Percentiles rank a stretch among this genome's conserved stretches.
Conservation (phyloP, 37 sponge, comb jelly and placozoan species). For the Tethya wilhelma region DNA sequence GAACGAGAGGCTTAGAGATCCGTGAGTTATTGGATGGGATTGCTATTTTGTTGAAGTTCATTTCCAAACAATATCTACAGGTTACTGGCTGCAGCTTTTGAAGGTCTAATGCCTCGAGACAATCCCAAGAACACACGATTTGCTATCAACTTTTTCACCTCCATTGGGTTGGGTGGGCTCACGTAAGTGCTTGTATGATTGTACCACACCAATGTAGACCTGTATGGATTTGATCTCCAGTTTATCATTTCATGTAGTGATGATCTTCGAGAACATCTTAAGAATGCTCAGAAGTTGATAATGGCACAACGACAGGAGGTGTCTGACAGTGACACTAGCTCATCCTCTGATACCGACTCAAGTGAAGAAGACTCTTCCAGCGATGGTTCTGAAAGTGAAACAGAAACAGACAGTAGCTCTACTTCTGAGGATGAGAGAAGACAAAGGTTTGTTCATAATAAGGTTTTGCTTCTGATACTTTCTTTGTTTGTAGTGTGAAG, state of each 20-base stretch:
- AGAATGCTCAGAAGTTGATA: constrained; percentile 88
- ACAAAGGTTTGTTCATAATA: neutral
- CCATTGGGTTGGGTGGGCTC: constrained; percentile 97
- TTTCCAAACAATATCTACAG: constrained; percentile 37
- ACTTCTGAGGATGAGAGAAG: constrained; percentile 3
- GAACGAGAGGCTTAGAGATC: constrained; percentile 88
- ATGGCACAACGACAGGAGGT: constrained; percentile 75
- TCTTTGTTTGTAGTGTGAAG: no score
- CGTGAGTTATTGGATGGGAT: constrained; percentile 47
- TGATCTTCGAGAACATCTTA: constrained; percentile 91
- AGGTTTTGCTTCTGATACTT: neutral
- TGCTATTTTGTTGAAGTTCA: neutral
- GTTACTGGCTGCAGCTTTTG: constrained; percentile 76
- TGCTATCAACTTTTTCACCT: constrained; percentile 99
- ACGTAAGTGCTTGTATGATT: constrained; percentile 66
- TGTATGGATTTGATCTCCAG: neutral
- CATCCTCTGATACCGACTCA: constrained; percentile 15
- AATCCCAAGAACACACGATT: constrained; percentile 95
- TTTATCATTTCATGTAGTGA: constrained; percentile 71
- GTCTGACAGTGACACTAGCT: constrained; percentile 23
- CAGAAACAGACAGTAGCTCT: neutral
- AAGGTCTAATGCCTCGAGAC: constrained; percentile 92
- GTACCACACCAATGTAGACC: neutral
- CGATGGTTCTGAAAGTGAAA: constrained; percentile 9
- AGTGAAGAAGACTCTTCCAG: constrained; percentile 18